Evolutionary conservation across 2,797 vertebrate species (phyloP).

Genomic region (Clarias platycephalus): DNA sequence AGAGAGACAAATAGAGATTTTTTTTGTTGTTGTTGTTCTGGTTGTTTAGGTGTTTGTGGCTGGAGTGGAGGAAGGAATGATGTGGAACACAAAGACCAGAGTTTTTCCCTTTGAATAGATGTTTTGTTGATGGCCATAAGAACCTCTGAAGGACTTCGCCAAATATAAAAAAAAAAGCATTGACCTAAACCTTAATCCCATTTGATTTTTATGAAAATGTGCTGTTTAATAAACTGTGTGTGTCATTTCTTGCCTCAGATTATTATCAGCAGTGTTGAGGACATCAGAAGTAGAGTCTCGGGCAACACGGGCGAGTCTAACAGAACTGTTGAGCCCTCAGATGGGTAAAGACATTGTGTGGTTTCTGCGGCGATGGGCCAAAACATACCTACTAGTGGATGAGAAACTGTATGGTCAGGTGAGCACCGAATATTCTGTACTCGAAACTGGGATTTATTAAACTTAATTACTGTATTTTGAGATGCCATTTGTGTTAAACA

Average conservation of each 20-base stretch:
- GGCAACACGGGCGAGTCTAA: conserved; percentile 93
- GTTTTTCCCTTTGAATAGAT: neutral
- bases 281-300: conserved; percentile 97
- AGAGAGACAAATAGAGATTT: neutral
- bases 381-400: conserved; percentile 94
- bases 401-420: conserved; percentile 98
- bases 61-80: neutral
- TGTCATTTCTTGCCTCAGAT: conserved; percentile 69
- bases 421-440: conserved; percentile 44
- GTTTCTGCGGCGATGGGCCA: conserved; percentile 97
- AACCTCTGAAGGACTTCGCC: neutral
- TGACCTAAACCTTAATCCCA: neutral
- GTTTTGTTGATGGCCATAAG: neutral
- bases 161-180: neutral
- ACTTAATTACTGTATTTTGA: neutral
- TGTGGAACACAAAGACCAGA: neutral
- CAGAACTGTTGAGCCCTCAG: conserved; percentile 91
- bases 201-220: neutral
- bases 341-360: conserved; percentile 99
- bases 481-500: neutral
- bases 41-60: neutral
- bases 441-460: neutral
- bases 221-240: neutral
- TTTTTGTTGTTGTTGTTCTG: neutral
- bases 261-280: conserved; percentile 91